phyloP scores from a whole-genome alignment of 2,797 vertebrate species.

The Sebastes melanostomus region DNA sequence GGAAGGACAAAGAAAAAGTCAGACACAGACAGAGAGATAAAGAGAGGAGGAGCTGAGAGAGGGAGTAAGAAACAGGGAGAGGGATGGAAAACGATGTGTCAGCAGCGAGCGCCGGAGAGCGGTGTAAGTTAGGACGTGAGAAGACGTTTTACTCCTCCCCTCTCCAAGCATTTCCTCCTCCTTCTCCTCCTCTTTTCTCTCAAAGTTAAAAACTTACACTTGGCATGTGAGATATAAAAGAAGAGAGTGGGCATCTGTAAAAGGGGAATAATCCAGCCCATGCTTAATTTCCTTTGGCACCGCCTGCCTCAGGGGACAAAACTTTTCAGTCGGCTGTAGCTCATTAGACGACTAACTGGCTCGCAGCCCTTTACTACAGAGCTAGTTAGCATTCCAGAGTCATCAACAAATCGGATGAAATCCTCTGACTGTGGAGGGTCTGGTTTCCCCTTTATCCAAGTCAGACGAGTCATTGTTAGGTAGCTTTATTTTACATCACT shows the following conservation, averaged over 20 bases:
- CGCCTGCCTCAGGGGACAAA: conserved; percentile 58
- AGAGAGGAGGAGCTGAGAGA: conserved; percentile 61
- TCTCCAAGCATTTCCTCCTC: conserved; percentile 43
- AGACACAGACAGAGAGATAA: conserved; percentile 70
- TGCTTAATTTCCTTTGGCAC: conserved; percentile 71
- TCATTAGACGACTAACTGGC: conserved; percentile 71
- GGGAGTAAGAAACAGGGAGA: conserved; percentile 59
- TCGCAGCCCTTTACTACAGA: conserved; percentile 57
- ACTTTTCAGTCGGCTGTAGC: conserved; percentile 64
- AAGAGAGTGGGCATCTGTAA: conserved; percentile 68
- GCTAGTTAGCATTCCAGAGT: conserved; percentile 64
- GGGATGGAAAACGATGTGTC: conserved; percentile 75
- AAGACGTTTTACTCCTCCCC: conserved; percentile 68
- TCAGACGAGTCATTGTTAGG: conserved; percentile 21
- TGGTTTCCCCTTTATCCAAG: conserved; percentile 9
- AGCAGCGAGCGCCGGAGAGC: conserved; percentile 65
- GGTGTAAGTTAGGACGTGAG: conserved; percentile 74
- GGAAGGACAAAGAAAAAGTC: conserved; percentile 75
- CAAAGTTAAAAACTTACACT: conserved; percentile 56
- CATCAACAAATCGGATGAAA: conserved; percentile 52
- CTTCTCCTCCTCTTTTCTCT: conserved; percentile 59
- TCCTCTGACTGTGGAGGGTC: conserved; percentile 37
- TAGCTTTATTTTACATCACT: conserved; percentile 21
- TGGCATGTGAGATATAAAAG: conserved; percentile 53
- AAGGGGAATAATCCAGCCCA: conserved; percentile 69